Percentiles rank a stretch among this genome's conserved stretches.
Conservation (phyloP, 1,140 invertebrate species). For the Hyles vespertilio region DNA sequence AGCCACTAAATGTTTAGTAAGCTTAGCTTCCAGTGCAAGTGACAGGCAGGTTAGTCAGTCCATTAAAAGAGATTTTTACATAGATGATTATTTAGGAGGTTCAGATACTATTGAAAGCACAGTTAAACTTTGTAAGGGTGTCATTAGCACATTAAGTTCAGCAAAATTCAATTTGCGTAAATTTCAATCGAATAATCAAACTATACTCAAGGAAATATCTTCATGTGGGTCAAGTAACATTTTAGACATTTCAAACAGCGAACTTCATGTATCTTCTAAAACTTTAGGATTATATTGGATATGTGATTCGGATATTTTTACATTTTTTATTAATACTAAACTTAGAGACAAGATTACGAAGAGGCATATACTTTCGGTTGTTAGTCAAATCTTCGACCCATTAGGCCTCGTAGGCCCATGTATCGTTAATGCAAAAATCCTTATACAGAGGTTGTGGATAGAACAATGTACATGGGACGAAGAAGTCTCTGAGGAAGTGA, state of each 20-base stretch:
- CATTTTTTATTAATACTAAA: conserved; percentile 9
- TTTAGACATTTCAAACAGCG: no score
- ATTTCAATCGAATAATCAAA: conserved; percentile 14
- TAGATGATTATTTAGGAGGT: conserved; percentile 14
- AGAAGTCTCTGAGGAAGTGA: conserved; percentile 5
- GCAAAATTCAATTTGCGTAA: conserved; percentile 19
- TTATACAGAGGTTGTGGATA: conserved; percentile 5
- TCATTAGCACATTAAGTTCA: conserved; percentile 6
- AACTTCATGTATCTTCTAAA: not conserved
- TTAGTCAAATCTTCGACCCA: conserved; percentile 15
- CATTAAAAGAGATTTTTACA: conserved; percentile 18
- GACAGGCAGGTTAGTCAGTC: conserved; percentile 4
- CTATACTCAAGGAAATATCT: no score
- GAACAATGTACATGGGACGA: conserved; percentile 18
- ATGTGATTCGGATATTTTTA: not conserved
- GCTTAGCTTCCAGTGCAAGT: conserved; percentile 23
- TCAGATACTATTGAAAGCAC: not conserved
- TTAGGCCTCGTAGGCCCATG: conserved; percentile 10
- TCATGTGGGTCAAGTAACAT: no score
- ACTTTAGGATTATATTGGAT: conserved; percentile 8
- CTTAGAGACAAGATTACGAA: conserved; percentile 12
- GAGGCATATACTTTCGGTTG: conserved; percentile 5
- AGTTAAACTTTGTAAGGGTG: conserved; percentile 6
- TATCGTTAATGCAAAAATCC: conserved; percentile 4
- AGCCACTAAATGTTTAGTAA: conserved; percentile 32